A percentile compares a stretch with the other conserved stretches of the same genome.
phyloP scores from a whole-genome alignment of 2,888 invertebrate genomes.

The Fragum fragum region DNA sequence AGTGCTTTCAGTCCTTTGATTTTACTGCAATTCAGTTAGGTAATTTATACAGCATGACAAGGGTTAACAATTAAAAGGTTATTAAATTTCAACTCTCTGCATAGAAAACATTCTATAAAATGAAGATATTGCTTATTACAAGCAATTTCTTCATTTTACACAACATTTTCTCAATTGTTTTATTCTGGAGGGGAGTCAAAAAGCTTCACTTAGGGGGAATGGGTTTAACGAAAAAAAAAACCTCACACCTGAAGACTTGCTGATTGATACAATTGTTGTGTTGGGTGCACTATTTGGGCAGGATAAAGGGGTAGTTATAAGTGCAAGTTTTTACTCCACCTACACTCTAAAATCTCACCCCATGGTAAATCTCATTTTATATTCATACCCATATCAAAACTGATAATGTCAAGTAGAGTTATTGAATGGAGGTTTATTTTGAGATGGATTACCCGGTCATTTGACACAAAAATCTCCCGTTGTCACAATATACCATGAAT shows the following conservation, averaged over 20 bases:
- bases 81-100: too few species aligned
- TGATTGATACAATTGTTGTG: too few species aligned
- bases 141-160: slow-evolving; percentile 17
- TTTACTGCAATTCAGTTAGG: too few species aligned
- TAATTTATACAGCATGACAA: too few species aligned
- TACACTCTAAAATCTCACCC: not conserved
- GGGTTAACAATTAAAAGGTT: too few species aligned
- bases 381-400: slow-evolving; percentile 28
- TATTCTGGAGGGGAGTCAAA: too few species aligned
- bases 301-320: not conserved
- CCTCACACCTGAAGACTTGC: too few species aligned
- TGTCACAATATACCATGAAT: slow-evolving; percentile 34
- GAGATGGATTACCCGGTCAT: slow-evolving; percentile 28
- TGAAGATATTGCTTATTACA: not conserved
- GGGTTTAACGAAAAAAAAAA: too few species aligned
- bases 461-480: slow-evolving; percentile 52
- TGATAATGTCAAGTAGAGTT: slow-evolving; percentile 28
- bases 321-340: slow-evolving; percentile 6
- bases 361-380: slow-evolving; percentile 25
- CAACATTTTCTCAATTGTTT: slow-evolving; percentile 13
- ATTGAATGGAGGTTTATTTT: slow-evolving; percentile 30
- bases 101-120: too few species aligned
- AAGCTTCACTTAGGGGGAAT: too few species aligned
- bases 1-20: too few species aligned
- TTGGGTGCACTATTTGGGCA: too few species aligned